Conservation (phyloP, 2,113 vertebrate genomes). For the Hemicordylus capensis region DNA sequence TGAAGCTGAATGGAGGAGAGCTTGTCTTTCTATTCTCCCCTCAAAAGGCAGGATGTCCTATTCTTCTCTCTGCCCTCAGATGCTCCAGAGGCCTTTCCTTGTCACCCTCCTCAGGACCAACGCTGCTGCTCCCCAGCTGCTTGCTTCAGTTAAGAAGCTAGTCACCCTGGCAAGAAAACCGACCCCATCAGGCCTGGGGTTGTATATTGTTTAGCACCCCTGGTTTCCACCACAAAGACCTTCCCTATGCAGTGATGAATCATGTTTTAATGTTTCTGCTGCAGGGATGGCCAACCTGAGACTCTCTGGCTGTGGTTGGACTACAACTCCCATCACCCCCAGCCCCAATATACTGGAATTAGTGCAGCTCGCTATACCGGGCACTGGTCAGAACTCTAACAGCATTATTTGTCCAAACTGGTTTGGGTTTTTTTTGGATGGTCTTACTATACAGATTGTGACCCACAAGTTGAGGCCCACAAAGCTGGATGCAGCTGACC, state of each 20-base stretch:
- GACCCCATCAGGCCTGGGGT: background rate
- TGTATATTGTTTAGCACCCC: rapidly evolving
- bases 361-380: too few relatives aligned
- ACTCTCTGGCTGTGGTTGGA: too few relatives aligned
- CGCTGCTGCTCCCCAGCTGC: background rate
- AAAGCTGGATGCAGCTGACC: too few relatives aligned
- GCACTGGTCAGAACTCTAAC: too few relatives aligned
- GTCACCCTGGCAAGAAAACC: background rate
- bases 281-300: too few relatives aligned
- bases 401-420: too few relatives aligned
- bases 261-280: background rate
- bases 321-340: too few relatives aligned
- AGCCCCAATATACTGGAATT: too few relatives aligned
- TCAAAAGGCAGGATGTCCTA: background rate
- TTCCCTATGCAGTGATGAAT: background rate
- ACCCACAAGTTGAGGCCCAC: too few relatives aligned
- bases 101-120: background rate
- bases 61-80: background rate
- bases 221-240: background rate
- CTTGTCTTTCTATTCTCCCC: background rate
- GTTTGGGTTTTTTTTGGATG: too few relatives aligned
- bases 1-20: background rate
- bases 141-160: background rate
- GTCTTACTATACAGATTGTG: too few relatives aligned
- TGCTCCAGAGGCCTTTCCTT: background rate